These are phyloP conservation scores for Drosophila simulans DNA, from an alignment of 1,140 invertebrate genomes.

Conservation along the genomic window DNA sequence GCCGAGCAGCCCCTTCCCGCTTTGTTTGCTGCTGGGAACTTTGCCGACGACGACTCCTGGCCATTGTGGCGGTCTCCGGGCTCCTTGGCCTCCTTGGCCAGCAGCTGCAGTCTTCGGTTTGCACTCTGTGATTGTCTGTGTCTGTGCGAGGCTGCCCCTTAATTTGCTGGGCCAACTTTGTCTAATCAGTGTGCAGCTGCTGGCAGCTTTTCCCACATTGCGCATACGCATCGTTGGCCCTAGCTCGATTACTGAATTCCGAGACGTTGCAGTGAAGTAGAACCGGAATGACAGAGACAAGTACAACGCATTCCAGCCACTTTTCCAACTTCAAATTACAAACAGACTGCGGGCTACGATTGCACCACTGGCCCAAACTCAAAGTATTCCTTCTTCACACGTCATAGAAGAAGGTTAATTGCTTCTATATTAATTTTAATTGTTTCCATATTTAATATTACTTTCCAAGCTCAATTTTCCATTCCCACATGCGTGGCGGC, in stretches of 20 bases:
- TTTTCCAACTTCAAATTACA: neutral
- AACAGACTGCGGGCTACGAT: too few relatives aligned
- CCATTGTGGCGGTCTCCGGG: conserved; percentile 19
- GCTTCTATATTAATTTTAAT: neutral
- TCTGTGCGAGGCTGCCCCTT: conserved; percentile 17
- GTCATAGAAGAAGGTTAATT: too few relatives aligned
- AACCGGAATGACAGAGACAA: neutral
- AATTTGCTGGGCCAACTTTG: conserved; percentile 48
- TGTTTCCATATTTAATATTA: neutral
- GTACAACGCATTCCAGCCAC: too few relatives aligned
- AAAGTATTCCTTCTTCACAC: neutral
- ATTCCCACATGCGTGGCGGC: conserved; percentile 5
- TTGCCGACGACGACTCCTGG: conserved; percentile 30
- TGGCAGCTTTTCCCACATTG: conserved; percentile 26
- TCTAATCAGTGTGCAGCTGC: conserved; percentile 47
- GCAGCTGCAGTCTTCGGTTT: conserved; percentile 55
- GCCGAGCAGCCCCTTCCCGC: conserved; percentile 1
- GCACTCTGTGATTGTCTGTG: conserved; percentile 32
- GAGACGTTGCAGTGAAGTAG: neutral
- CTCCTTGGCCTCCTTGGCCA: conserved; percentile 21
- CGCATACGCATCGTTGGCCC: conserved; percentile 29
- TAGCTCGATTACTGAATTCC: neutral
- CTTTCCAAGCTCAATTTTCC: neutral
- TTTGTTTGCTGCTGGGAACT: conserved; percentile 38
- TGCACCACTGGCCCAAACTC: neutral